phyloP scores from a whole-genome alignment of 2,113 vertebrate genomes.

The Spheniscus mendiculus region DNA sequence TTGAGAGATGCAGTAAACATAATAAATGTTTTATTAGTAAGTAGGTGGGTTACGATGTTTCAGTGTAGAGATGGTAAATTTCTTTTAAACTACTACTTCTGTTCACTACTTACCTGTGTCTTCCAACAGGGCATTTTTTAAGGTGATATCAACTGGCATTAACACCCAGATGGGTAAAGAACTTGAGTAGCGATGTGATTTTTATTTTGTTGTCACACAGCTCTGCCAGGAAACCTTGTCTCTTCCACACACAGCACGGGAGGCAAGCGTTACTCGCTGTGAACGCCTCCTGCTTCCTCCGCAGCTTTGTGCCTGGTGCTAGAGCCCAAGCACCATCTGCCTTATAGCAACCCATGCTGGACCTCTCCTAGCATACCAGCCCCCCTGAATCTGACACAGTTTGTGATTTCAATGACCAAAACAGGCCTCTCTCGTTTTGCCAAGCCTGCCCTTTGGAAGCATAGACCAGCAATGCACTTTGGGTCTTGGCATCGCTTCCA shows the following conservation, averaged over 20 bases:
- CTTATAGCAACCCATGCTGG: no score
- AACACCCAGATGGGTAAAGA: not conserved
- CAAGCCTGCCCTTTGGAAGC: not conserved
- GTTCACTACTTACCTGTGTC: not conserved
- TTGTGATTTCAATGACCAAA: not conserved
- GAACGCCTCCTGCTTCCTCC: not conserved
- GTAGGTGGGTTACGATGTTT: not conserved
- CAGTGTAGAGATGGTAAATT: not conserved
- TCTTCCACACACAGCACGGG: accelerated
- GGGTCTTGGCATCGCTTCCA: not conserved
- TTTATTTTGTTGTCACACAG: not conserved
- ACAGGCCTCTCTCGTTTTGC: not conserved
- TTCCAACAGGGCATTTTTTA: not conserved
- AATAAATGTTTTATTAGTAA: not conserved
- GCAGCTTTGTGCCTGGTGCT: accelerated
- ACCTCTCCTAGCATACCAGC: not conserved
- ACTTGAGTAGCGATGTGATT: not conserved
- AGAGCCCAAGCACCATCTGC: not conserved
- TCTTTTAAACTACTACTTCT: not conserved
- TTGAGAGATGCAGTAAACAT: not conserved
- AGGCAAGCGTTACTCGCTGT: accelerated
- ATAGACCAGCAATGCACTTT: accelerated
- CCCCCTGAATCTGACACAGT: not conserved
- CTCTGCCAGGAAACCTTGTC: not conserved
- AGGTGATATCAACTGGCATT: not conserved